Evolutionary conservation across 1,140 invertebrate species (phyloP), one percentile per base, ranked within the genome.

Genomic region (Xylocopa sonorina): DNA sequence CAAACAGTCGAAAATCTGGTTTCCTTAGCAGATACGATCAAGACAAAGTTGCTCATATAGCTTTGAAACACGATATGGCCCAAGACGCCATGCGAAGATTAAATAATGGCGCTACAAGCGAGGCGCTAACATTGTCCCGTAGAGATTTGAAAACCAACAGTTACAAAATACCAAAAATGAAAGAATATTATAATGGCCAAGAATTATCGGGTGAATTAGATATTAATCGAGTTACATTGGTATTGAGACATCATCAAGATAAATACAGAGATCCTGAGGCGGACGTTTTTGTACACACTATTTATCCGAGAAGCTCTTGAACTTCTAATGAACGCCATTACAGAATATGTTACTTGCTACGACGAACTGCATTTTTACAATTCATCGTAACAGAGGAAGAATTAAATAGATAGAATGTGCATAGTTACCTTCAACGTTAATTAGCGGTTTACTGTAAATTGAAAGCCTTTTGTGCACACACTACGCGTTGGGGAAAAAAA

Each of bases 241-340:
- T 90, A 0, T 12, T 89, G 0, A 62, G 82, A 14, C 89, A 90
- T 58, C 82, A 85, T 14, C 0, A 9, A 0, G 68, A 43, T 0
- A 21, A 82, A n/a, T 4, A 50, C 0, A 43, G 27, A 0, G 53
- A 88, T 41, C 74, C 67, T 1, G 2, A 81, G 0, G 81, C 80
- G 0, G 83, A 88, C 12, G 89, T 90, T 2, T 89, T 89, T 3
- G 81, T 90, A 0, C 82, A 84, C 1, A 89, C 87, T 0, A 81
- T 85, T 78, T 89, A 88, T 67, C 88, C 89, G 21, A 29, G 16
- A 38, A 53, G 7, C 18, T 12, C 16, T 14, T 69, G 7, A 75
- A 43, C 14, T 41, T 32, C 10, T 29, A 0, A 38, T 41, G 9
- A 9, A 21, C 12, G 57, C 29, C 12, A 38, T 34, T 0, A 41